Percentiles rank a stretch among this genome's conserved stretches.
Conservation (phyloP, 37 sponge, comb jelly and placozoan species). For the Cladorhizidae sp. region DNA sequence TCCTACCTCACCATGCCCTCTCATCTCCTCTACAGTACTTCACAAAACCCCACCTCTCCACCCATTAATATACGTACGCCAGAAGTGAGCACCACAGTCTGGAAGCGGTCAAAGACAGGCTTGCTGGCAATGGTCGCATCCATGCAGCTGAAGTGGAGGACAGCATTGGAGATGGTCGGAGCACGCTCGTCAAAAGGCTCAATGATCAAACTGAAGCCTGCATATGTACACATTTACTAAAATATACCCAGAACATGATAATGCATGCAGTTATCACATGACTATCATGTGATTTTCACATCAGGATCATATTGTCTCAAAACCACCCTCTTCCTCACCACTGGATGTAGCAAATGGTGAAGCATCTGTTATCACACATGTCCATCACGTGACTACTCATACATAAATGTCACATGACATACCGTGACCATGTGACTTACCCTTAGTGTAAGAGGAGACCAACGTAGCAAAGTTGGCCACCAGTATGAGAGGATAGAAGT, state of each 20-base stretch:
- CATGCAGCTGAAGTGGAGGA: constrained; percentile 96
- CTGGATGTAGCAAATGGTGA: too few species aligned
- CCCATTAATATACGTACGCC: constrained; percentile 57
- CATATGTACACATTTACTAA: not conserved
- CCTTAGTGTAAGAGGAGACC: constrained; percentile 92
- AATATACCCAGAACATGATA: not conserved
- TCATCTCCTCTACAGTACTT: too few species aligned
- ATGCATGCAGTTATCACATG: not conserved
- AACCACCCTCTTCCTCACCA: too few species aligned
- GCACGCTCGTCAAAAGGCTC: constrained; percentile 92
- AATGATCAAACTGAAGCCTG: constrained; percentile 95
- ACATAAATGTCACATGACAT: not conserved
- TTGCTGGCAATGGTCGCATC: constrained; percentile 92
- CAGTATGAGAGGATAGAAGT: constrained; percentile 35
- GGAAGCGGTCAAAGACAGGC: constrained; percentile 91
- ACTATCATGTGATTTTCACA: not conserved
- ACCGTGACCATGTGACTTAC: constrained; percentile 16
- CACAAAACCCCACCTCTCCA: not conserved
- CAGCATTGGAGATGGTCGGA: constrained; percentile 89
- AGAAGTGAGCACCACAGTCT: constrained; percentile 90
- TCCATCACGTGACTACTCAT: not conserved
- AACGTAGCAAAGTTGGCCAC: constrained; percentile 76
- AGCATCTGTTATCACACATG: too few species aligned
- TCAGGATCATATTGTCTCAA: not conserved
- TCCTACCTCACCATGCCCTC: not conserved